A percentile compares a stretch with the other conserved stretches of the same genome.
Evolutionary conservation across 92 coral and sea anemone species (phyloP).

Genomic region (Ricordea florida): DNA sequence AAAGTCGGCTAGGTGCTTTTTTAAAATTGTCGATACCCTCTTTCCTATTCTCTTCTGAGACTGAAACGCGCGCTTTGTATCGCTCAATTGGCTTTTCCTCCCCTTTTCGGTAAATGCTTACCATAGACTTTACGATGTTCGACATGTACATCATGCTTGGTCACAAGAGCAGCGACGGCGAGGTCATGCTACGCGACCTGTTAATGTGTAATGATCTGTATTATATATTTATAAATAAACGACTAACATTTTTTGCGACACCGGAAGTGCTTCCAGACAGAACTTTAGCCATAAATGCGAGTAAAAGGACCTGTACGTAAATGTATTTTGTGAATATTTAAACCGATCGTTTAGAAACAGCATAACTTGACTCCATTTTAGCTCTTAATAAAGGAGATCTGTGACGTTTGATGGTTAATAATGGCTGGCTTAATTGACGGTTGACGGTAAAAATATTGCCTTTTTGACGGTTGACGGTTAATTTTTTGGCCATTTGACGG

Average conservation of each 20-base stretch:
- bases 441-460: neutral
- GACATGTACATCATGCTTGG: neutral
- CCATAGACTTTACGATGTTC: neutral
- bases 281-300: too few relatives aligned
- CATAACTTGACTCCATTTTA: too few relatives aligned
- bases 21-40: too few relatives aligned
- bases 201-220: too few relatives aligned
- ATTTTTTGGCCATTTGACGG: conserved; percentile 14
- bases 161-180: neutral
- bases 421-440: neutral
- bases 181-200: neutral
- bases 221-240: too few relatives aligned
- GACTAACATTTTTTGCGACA: too few relatives aligned
- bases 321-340: too few relatives aligned
- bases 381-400: neutral
- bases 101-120: neutral
- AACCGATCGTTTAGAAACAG: too few relatives aligned
- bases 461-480: conserved; percentile 13
- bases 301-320: too few relatives aligned
- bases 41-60: conserved; percentile 3
- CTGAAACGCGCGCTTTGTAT: neutral
- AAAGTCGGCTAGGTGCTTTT: conserved; percentile 11
- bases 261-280: too few relatives aligned
- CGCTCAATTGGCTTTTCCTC: neutral
- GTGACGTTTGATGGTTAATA: neutral